Percentiles rank a stretch among this genome's conserved stretches.
These are phyloP conservation scores for Clarias gariepinus DNA, from an alignment of 2,113 vertebrate genomes.

Conservation along the genomic window DNA sequence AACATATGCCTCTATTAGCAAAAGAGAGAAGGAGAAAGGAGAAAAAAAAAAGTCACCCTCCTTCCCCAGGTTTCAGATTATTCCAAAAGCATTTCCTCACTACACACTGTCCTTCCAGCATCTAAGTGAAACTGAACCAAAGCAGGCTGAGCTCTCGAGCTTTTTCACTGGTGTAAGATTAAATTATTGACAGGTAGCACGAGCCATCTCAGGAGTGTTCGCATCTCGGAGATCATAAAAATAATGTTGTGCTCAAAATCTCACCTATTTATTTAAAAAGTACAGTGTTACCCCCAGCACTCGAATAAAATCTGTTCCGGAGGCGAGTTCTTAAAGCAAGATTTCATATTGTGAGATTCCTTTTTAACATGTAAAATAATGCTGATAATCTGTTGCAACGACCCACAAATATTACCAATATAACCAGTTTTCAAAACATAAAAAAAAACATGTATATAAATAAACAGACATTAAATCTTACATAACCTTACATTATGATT, in stretches of 20 bases:
- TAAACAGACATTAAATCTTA: too few relatives aligned
- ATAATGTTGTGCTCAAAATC: background rate
- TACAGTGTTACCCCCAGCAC: too few relatives aligned
- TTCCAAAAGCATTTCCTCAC: constrained; percentile 20
- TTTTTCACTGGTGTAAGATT: background rate
- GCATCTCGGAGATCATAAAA: background rate
- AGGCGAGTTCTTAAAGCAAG: too few relatives aligned
- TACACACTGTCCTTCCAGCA: background rate
- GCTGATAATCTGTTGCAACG: too few relatives aligned
- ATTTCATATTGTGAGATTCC: too few relatives aligned
- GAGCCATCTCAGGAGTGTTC: background rate
- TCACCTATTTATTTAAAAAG: too few relatives aligned
- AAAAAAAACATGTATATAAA: too few relatives aligned
- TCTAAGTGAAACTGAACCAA: background rate
- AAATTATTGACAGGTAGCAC: background rate
- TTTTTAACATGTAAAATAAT: too few relatives aligned
- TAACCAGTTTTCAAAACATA: too few relatives aligned
- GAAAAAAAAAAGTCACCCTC: constrained; percentile 17
- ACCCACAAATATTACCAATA: too few relatives aligned
- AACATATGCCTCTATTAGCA: constrained; percentile 63
- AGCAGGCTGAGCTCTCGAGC: background rate
- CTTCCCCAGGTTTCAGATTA: constrained; percentile 31
- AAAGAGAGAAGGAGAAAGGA: constrained; percentile 38
- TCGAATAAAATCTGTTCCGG: too few relatives aligned
- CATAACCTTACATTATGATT: too few relatives aligned